Evolutionary conservation across 2,888 invertebrate species (phyloP), one percentile per base, ranked within the genome.

Genomic region (Ectemnius cavifrons): DNA sequence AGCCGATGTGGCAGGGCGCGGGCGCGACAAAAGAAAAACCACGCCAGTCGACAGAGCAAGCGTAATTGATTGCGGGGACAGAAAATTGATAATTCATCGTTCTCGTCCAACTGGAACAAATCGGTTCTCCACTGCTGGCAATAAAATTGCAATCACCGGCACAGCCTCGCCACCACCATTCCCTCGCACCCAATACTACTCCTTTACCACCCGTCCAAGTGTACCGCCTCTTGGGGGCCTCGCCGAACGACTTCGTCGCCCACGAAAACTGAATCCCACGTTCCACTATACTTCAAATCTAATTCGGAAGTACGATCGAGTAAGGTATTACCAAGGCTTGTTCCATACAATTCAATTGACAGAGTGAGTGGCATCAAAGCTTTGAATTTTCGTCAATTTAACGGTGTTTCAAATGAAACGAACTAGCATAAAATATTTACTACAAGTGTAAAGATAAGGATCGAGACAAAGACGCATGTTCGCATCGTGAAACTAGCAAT

Each of bases 51-150:
- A 64, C 52, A 73, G 71, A 60, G 63, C 77, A 77, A 83, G 79
- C 77, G 77, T 82, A 84, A 86, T 85, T 84, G 82, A 84, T 82
- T 80, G 81, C 71, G 79, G 74, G 70, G 78, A 71, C 81, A 70
- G 79, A 77, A 77, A 83, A 85, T 86, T 83, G 86, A 83, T 86
- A 86, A 86, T 86, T 86, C 84, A 84, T 85, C 81, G 82, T 78
- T 77, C 79, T 62, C 78, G 82, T 85, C 77, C 76, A 72, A 69
- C 23, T 37, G 57, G 59, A 59, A 49, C 63, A 62, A 65, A 71
- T 58, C 60, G 70, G 70, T 69, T 57, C 59, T 57, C 20, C 52
- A 23, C 37, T 11, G 37, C 49, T 61, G 63, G 61, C 68, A 64
- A 82, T 77, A 79, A 77, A 79, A 77, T 63, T 58, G 78, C 69